Base-by-base conservation (phyloP, 2,888 invertebrate species). In the Diadegma fenestrale region DNA sequence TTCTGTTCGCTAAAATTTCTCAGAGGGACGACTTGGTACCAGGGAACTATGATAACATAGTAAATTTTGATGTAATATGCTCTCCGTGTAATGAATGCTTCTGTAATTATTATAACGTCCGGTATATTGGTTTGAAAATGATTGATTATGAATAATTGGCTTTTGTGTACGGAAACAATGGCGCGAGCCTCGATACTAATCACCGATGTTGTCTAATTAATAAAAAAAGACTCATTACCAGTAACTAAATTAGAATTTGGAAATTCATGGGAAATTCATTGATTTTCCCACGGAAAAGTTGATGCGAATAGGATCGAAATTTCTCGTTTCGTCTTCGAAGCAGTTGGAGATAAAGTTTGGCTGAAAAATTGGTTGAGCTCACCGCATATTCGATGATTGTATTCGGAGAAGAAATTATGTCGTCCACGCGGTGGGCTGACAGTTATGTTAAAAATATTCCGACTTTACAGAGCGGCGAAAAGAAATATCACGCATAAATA, bases 361-460 rank as follows among this genome's bases (percentile, higher is more conserved):
- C 37, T n/a, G 22, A 22, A 37, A n/a, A 37, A 33, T 2, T 19
- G n/a, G n/a, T 37, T n/a, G 10, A 17, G 33, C 37, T 64, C 64
- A 37, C 37, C n/a, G 37, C 64, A 45, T n/a, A 48, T 45, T 45
- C 30, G 30, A 48, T n/a, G 45, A 66, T 8, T 10, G 48, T 45
- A 69, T 69, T 51, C 48, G 30, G 69, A n/a, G 63, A n/a, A 79
- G 73, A 76, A 64, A 84, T 68, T 33, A 77, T 68, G 79, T 41
- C 64, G 45, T 75, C 68, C 63, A 83, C 14, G 78, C 14, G 78
- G 80, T 77, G 64, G 71, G 41, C 68, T 54, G 61, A 79, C 51
- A 78, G 58, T 81, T 64, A 80, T 71, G 78, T 48, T 64, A 61
- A 82, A 85, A 85, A 85, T 82, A 82, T 85, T 72, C 71, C 14